phyloP scores from a whole-genome alignment of 2,888 invertebrate species.

The Acrocera orbiculus region DNA sequence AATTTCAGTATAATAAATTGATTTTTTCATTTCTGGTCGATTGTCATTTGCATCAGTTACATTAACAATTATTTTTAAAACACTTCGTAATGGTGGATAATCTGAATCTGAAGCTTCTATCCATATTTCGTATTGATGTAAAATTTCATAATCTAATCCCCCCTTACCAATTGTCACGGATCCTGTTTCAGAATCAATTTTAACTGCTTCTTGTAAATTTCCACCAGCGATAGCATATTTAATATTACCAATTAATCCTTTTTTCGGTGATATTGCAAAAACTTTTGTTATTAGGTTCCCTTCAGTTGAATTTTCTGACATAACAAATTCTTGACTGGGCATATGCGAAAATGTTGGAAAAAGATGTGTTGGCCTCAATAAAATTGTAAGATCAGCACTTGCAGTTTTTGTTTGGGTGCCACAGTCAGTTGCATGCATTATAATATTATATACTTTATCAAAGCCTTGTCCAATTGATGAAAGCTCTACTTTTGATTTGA shows the following conservation, averaged over 20 bases:
- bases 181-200: constrained; percentile 60
- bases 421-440: constrained; percentile 66
- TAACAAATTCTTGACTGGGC: constrained; percentile 52
- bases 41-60: constrained; percentile 90
- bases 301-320: constrained; percentile 63
- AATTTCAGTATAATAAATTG: constrained; percentile 69
- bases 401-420: constrained; percentile 52
- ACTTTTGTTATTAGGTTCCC: constrained; percentile 60
- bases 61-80: constrained; percentile 65
- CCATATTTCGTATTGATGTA: constrained; percentile 77
- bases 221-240: constrained; percentile 84
- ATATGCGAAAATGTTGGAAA: constrained; percentile 65
- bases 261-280: constrained; percentile 63
- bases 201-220: constrained; percentile 72
- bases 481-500: constrained; percentile 59
- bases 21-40: constrained; percentile 60
- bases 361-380: constrained; percentile 53
- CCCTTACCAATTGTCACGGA: constrained; percentile 61
- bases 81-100: constrained; percentile 59
- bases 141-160: constrained; percentile 71
- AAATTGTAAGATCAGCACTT: constrained; percentile 56
- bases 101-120: constrained; percentile 78
- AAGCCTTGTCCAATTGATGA: constrained; percentile 35
- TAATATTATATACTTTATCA: constrained; percentile 46
- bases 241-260: constrained; percentile 48